Evolutionary conservation across 35 echinoderm and acorn worm genomes (phyloP).

Genomic region (Chiridota heheva): DNA sequence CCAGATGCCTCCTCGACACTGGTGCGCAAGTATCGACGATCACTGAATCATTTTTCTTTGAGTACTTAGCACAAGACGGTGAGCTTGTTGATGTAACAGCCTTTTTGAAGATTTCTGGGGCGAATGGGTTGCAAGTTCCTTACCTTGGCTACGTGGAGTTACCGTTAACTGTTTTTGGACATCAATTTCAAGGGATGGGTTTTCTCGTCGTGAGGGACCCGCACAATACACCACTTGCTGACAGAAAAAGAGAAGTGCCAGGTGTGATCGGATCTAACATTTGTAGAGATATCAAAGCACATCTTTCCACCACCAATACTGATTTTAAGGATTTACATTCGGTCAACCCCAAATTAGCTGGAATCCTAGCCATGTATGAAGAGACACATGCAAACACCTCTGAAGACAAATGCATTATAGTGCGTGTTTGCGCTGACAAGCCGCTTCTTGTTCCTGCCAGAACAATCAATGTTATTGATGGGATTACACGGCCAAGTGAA

Average conservation of each 20-base stretch:
- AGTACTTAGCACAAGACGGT: slow-evolving; percentile 24
- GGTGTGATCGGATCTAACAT: slow-evolving; percentile 39
- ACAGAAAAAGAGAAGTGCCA: slow-evolving; percentile 6
- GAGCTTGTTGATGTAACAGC: slow-evolving; percentile 24
- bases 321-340: too few relatives aligned
- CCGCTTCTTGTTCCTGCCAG: too few relatives aligned
- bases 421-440: too few relatives aligned
- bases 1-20: slow-evolving; percentile 50
- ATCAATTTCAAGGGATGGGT: slow-evolving; percentile 19
- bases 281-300: neutral
- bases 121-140: slow-evolving; percentile 27
- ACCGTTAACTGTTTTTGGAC: neutral
- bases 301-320: too few relatives aligned
- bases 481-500: neutral
- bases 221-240: slow-evolving; percentile 17
- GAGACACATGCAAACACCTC: too few relatives aligned
- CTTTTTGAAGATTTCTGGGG: slow-evolving; percentile 22
- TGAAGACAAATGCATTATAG: too few relatives aligned
- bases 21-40: slow-evolving; percentile 52
- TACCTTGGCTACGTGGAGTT: slow-evolving; percentile 44
- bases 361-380: too few relatives aligned
- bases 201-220: slow-evolving; percentile 46
- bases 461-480: too few relatives aligned
- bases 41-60: slow-evolving; percentile 42
- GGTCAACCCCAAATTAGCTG: too few relatives aligned